A percentile compares a stretch with the other conserved stretches of the same genome.
phyloP scores from a whole-genome alignment of 2,113 vertebrate species.

The Forbesichthys agassizii region DNA sequence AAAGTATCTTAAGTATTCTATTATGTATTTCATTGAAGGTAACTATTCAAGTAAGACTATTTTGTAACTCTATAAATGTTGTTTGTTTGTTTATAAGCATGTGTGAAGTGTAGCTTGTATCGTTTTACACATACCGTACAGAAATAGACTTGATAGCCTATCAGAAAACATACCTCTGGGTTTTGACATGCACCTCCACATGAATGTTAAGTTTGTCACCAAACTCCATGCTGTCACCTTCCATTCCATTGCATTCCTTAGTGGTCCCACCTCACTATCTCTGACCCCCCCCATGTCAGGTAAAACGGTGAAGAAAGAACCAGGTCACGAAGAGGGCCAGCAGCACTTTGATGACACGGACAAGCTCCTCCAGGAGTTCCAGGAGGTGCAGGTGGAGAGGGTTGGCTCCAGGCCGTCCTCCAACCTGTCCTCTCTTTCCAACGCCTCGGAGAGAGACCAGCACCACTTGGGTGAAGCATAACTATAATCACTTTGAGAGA shows the following conservation, averaged over 20 bases:
- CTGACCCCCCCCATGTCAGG: constrained; percentile 63
- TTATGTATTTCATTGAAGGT: too few species aligned
- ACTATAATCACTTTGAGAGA: background rate
- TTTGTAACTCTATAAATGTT: background rate
- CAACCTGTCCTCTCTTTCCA: constrained; percentile 94
- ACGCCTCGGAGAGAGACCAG: constrained; percentile 91
- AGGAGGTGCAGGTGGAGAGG: constrained; percentile 89
- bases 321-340: constrained; percentile 87
- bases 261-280: background rate
- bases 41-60: too few species aligned
- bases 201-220: constrained; percentile 79
- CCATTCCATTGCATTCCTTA: constrained; percentile 36
- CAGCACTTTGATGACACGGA: constrained; percentile 89
- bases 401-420: constrained; percentile 93
- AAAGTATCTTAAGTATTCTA: too few species aligned
- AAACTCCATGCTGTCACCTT: constrained; percentile 79
- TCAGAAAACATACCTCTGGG: constrained; percentile 82
- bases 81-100: background rate
- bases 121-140: background rate
- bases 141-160: background rate
- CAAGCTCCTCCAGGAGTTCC: constrained; percentile 93
- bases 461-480: constrained; percentile 83
- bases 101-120: too few species aligned
- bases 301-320: constrained; percentile 90
- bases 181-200: constrained; percentile 88